Evolutionary conservation across 2,797 vertebrate species (phyloP), one percentile per base, ranked within the genome.

Genomic region (Micromesistius poutassou): DNA sequence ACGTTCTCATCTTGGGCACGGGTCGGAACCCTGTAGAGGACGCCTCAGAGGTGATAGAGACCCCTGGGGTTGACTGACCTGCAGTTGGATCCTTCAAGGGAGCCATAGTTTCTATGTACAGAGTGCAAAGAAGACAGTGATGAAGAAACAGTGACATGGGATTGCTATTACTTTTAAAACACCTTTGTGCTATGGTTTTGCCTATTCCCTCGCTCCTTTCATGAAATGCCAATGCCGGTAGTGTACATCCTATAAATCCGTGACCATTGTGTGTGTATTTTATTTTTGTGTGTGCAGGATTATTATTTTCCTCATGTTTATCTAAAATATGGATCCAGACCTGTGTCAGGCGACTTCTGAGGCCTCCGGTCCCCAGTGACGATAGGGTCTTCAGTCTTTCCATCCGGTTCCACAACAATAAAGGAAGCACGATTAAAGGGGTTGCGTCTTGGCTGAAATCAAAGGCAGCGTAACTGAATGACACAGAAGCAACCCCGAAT

Each of bases 1-100:
- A 90, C 12, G 93, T 98, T 88, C 97, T 95, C 79, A 95, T 94
- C 93, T 95, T 98, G 19, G 98, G 97, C 73, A 98, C 87, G 1
- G 97, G 97, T 77, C 83, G 91, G 75, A 94, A 93, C 38, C 83
- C 79, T 2, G 72, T 22, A 42, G 79, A 86, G 71, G 84, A 90
- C 28, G 89, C 84, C 14, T 90, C 91, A 22, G 91, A 90, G 2
- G 81, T 89, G 80, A 88, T 33, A 33, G 81, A 79, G 36, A 82
- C 82, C 22, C 79, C 87, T 76, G 89, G 80, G 12, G 86, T 93
- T 81, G 78, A 78, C 81, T 84, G 86, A 66, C 78, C 80, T 72
- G 83, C 62, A 10, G 90, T 79, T 28, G 82, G 84, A 86, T 83
- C 89, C 87, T 92, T 89, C 76, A 85, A 88, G 30, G 85, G 79